Evolutionary conservation across 2,797 vertebrate genomes (phyloP), one percentile per base, ranked within the genome.

Genomic region (Eulemur coronatus): DNA sequence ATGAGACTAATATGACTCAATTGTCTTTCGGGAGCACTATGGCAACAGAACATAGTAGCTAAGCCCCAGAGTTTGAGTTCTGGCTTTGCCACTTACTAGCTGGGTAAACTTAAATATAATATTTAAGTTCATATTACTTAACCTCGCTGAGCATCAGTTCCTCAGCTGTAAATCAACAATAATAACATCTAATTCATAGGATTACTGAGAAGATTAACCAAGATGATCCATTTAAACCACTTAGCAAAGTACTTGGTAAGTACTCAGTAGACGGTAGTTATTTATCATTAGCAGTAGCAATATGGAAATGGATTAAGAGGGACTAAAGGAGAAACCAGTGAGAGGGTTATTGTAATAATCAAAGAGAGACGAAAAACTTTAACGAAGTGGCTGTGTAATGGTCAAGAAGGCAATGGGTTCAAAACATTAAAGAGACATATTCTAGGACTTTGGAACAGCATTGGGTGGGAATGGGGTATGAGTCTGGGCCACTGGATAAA

Each of bases 301-400:
- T 55, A 41, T 95, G 94, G 69, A 76, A 93, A 86, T 57, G 50
- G 78, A 79, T 89, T 82, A 85, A 75, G 24, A 79, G 24, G 59
- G 69, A 65, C 63, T 84, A 88, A 67, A 46, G 2, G 7, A 38
- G 82, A 94, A 75, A 81, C 57, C 35, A 79, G 28, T 35, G 10
- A 94, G n/a, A 76, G 2, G n/a, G 57, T 11, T 70, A 80, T 4
- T 63, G 24, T 67, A 80, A 76, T 48, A 73, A 92, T 81, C 48
- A 92, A 76, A 97, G 41, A 67, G 24, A 84, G 26, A 92, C 52
- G 26, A 28, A 80, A 92, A 93, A 81, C 35, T 38, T 95, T 46
- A 38, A 92, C 70, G 17, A 89, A 75, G 26, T 46, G 30, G 46
- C 8, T 38, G n/a, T 70, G 48, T n/a, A 88, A 79, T 78, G 69